Evolutionary conservation across 2,888 invertebrate genomes (phyloP).

Genomic region (Machimus rusticus): DNA sequence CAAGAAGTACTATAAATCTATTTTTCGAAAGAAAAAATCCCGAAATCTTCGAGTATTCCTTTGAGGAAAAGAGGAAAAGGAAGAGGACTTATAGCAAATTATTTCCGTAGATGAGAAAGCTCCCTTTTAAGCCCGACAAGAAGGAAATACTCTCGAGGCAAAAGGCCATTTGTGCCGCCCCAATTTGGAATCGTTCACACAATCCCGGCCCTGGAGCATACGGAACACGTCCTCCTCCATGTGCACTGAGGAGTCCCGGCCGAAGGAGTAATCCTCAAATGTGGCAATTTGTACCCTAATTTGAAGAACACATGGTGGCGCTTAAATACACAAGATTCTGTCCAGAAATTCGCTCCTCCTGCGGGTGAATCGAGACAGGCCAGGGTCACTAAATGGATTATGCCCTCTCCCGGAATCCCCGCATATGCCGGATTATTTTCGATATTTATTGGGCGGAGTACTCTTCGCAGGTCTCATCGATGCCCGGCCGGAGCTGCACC

Average conservation of each 20-base stretch:
- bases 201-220: not conserved
- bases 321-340: not conserved
- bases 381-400: constrained; percentile 18
- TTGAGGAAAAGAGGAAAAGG: not conserved
- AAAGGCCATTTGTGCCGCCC: not conserved
- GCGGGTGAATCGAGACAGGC: not conserved
- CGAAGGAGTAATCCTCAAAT: not conserved
- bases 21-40: not conserved
- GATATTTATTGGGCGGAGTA: constrained; percentile 9
- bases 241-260: not conserved
- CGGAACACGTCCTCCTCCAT: not conserved
- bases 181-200: not conserved
- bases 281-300: constrained; percentile 14
- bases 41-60: not conserved
- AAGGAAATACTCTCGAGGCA: not conserved
- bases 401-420: not conserved
- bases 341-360: not conserved
- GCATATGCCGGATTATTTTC: constrained; percentile 9
- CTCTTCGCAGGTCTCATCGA: not conserved
- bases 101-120: not conserved
- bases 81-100: not conserved
- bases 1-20: not conserved
- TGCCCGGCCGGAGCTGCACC: not conserved
- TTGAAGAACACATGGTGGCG: constrained; percentile 24
- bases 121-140: not conserved